phyloP scores from a whole-genome alignment of 2,113 vertebrate genomes.

The Mastomys natalensis region DNA sequence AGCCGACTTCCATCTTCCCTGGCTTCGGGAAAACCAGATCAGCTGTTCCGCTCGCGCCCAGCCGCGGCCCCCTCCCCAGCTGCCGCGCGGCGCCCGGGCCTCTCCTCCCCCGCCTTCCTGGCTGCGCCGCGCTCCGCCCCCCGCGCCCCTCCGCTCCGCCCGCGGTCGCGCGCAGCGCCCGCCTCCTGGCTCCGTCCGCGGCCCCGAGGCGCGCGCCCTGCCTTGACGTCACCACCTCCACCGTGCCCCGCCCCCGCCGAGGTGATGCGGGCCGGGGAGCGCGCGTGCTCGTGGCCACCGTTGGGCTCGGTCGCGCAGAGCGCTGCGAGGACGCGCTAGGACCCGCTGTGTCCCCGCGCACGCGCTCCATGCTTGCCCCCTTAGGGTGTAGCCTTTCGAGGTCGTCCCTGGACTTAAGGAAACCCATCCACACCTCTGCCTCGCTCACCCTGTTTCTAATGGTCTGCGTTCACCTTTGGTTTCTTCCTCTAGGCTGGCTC shows the following conservation, averaged over 20 bases:
- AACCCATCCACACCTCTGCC: not conserved
- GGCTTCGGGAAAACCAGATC: constrained; percentile 61
- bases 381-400: not conserved
- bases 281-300: not conserved
- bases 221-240: constrained; percentile 83
- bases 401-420: not conserved
- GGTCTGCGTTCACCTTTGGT: not conserved
- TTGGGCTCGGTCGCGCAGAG: not conserved
- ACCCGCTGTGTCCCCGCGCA: not conserved
- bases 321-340: not conserved
- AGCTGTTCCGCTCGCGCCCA: constrained; percentile 54
- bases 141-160: constrained; percentile 66
- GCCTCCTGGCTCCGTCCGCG: constrained; percentile 64
- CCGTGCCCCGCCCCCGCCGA: not conserved
- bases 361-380: not conserved
- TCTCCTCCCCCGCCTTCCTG: constrained; percentile 73
- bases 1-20: constrained; percentile 85
- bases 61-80: constrained; percentile 33
- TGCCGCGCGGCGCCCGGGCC: constrained; percentile 51
- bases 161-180: constrained; percentile 67
- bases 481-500: not conserved
- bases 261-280: not conserved
- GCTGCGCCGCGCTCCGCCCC: constrained; percentile 79
- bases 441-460: not conserved
- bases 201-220: constrained; percentile 57